Percentiles rank a stretch among this genome's conserved stretches.
Conservation (phyloP, 2,888 invertebrate species). For the Noctua janthe region DNA sequence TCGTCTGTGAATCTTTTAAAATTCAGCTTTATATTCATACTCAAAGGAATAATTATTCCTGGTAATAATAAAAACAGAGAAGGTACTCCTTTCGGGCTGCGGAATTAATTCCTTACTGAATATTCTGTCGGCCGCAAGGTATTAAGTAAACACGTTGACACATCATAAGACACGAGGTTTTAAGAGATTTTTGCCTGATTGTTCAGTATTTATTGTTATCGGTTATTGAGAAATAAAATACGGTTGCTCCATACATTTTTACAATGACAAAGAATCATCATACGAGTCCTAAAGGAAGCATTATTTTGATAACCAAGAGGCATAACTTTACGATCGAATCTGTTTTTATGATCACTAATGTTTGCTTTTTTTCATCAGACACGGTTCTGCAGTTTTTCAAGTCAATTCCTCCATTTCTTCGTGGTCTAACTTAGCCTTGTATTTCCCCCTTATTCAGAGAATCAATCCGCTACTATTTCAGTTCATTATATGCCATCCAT, state of each 20-base stretch:
- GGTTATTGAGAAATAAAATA: background rate
- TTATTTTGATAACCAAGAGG: no score
- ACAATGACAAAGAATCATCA: background rate
- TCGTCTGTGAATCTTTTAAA: background rate
- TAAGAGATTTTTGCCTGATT: no score
- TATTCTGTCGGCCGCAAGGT: background rate
- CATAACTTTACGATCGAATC: background rate
- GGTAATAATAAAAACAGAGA: constrained; percentile 22
- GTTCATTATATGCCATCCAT: background rate
- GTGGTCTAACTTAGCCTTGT: background rate
- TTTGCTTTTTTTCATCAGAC: background rate
- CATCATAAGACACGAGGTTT: background rate
- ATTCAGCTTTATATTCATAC: constrained; percentile 16
- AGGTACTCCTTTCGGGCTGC: background rate
- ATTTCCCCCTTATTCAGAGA: background rate
- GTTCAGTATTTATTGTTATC: no score
- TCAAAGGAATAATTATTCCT: constrained; percentile 23
- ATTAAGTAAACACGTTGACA: background rate
- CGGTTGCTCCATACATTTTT: background rate
- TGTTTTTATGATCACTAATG: background rate
- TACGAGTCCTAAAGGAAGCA: background rate
- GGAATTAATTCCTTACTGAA: constrained; percentile 8
- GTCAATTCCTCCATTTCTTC: background rate
- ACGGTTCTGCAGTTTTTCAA: background rate
- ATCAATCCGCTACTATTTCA: background rate